Evolutionary conservation across 2,888 invertebrate genomes (phyloP), one percentile per base, ranked within the genome.

Genomic region (Lasioglossum villosulum): DNA sequence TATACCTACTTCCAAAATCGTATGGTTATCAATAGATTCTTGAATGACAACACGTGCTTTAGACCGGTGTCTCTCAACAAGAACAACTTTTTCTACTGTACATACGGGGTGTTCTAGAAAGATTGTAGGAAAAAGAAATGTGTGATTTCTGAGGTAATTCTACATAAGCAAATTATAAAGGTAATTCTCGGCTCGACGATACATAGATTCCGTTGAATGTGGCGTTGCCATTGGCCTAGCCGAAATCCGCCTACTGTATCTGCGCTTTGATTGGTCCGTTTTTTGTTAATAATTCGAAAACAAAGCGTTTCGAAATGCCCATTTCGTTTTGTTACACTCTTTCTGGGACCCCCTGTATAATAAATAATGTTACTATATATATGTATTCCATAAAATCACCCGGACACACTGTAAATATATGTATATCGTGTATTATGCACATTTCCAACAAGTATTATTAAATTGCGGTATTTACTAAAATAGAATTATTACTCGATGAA

Each of bases 31-130:
- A 70, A 39, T 34, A 71, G 34, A 19, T 30, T 19, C 16, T 34
- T n/a, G 4, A 3, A 1, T 16, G 30, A 52, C 4, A 12, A 59
- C 83, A 72, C 48, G 72, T 68, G 72, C 14, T 83, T 68, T 12
- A 4, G 42, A 52, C 30, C 76, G 83, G 76, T 83, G 83, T 56
- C 45, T 76, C 72, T 73, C 83, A 59, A 59, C 23, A 19, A 10
- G 2, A 66, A 30, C n/a, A 70, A 37, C 23, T 52, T 75, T 48
- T 48, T 19, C 30, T 34, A 14, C n/a, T 59, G 5, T 1, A 56
- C 37, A 4, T 59, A 27, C 42, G 23, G 23, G 23, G 23, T 23
- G 23, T 23, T 8, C 23, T 23, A 52, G 8, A 1, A 52, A 23
- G 19, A 52, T 19, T 23, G 0, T 52, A 52, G 48, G 23, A 6